A percentile compares a stretch with the other conserved stretches of the same genome.
phyloP scores from a whole-genome alignment of 2,797 vertebrate species.

The Sternotherus odoratus region DNA sequence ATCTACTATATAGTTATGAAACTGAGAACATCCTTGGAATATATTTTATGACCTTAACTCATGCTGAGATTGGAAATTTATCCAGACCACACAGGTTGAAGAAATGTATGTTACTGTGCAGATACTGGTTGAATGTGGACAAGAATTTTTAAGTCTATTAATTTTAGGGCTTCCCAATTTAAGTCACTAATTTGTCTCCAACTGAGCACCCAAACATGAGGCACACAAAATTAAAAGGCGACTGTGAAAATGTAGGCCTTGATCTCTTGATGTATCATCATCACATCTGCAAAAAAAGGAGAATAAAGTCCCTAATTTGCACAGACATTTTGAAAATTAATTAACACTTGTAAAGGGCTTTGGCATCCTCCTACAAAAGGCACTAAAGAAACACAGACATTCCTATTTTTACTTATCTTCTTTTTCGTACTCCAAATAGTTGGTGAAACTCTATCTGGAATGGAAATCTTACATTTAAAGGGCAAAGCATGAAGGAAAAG shows the following conservation, averaged over 20 bases:
- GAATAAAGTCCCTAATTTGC: background rate
- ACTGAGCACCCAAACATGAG: conserved; percentile 6
- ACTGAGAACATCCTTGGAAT: conserved; percentile 56
- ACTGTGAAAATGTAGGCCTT: background rate
- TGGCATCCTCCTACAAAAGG: background rate
- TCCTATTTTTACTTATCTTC: background rate
- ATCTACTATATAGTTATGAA: conserved; percentile 54
- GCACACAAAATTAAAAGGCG: background rate
- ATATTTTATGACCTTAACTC: conserved; percentile 52
- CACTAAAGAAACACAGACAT: background rate
- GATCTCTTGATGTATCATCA: background rate
- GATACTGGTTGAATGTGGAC: background rate
- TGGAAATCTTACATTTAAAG: conserved; percentile 18
- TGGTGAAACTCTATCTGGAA: background rate
- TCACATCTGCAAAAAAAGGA: background rate
- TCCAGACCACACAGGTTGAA: conserved; percentile 36
- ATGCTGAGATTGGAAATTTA: conserved; percentile 32
- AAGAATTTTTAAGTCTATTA: conserved; percentile 45
- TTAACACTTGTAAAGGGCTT: conserved; percentile 23
- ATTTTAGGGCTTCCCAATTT: conserved; percentile 14
- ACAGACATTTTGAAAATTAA: background rate
- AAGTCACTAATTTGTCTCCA: background rate
- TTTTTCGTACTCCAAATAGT: conserved; percentile 1
- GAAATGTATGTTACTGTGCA: background rate
- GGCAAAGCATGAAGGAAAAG: conserved; percentile 19